Evolutionary conservation across 2,113 vertebrate species (phyloP).

Genomic region (Columba livia): DNA sequence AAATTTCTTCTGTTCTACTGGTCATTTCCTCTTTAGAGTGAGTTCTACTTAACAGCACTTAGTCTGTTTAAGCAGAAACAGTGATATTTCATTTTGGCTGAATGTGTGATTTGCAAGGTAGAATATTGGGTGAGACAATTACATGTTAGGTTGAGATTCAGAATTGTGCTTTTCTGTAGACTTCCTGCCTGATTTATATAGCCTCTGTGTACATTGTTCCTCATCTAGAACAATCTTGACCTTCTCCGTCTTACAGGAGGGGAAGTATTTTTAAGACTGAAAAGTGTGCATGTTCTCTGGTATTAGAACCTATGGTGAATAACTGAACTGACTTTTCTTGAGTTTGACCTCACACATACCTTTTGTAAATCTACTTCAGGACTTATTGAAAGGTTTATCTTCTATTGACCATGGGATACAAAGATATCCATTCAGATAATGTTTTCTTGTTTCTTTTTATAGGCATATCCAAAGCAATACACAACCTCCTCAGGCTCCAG

Average conservation of each 20-base stretch:
- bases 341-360: background rate
- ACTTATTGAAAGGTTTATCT: background rate
- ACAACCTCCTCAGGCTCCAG: constrained; percentile 91
- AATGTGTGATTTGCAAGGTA: background rate
- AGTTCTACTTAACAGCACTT: background rate
- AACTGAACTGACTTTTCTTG: background rate
- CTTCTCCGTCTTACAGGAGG: background rate
- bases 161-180: background rate
- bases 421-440: background rate
- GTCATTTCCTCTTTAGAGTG: background rate
- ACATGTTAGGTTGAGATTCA: background rate
- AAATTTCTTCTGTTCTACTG: background rate
- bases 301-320: background rate
- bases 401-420: background rate
- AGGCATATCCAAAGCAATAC: constrained; percentile 96
- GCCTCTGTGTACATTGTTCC: fast-evolving
- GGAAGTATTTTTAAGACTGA: background rate
- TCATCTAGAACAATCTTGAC: background rate
- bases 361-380: background rate
- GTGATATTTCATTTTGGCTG: background rate
- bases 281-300: background rate
- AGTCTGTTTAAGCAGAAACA: background rate
- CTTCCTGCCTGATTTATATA: background rate
- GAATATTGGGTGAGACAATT: background rate
- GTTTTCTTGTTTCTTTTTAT: constrained; percentile 29